These are phyloP conservation scores for Corythornis vintsioides DNA, from an alignment of 2,113 vertebrate species.

Conservation along the genomic window DNA sequence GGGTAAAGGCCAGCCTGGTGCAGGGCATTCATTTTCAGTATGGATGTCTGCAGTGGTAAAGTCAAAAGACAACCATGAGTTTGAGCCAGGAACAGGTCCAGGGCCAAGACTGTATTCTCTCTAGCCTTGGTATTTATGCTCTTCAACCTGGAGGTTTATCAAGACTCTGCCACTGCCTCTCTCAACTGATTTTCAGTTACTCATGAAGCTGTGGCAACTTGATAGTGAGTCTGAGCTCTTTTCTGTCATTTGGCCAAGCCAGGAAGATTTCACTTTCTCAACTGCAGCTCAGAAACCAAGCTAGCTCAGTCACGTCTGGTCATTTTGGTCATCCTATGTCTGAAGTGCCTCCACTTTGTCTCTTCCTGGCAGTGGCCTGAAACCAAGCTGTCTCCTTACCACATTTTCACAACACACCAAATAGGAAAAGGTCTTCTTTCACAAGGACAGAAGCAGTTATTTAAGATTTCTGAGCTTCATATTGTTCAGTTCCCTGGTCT, in stretches of 20 bases:
- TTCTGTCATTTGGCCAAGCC: neutral
- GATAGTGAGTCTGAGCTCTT: neutral
- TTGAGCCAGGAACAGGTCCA: neutral
- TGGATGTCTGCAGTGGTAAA: neutral
- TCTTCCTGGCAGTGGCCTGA: conserved; percentile 16
- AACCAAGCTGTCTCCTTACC: neutral
- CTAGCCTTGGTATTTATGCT: neutral
- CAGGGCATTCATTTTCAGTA: neutral
- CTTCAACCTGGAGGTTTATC: conserved; percentile 42
- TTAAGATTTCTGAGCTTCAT: neutral
- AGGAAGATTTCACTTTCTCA: neutral
- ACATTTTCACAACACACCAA: neutral
- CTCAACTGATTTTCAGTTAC: neutral
- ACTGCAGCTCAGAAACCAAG: conserved; percentile 9
- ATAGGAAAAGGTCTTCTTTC: neutral
- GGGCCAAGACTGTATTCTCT: conserved; percentile 31
- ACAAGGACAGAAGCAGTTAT: neutral
- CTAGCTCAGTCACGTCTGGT: neutral
- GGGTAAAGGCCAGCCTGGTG: neutral
- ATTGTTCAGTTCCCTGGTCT: neutral
- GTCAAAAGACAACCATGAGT: neutral
- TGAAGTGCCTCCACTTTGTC: neutral
- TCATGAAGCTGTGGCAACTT: neutral
- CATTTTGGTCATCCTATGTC: conserved; percentile 26
- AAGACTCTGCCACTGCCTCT: neutral